A percentile compares a stretch with the other conserved stretches of the same genome.
phyloP scores from a whole-genome alignment of 2,797 vertebrate genomes.

The Crenuchus spilurus region DNA sequence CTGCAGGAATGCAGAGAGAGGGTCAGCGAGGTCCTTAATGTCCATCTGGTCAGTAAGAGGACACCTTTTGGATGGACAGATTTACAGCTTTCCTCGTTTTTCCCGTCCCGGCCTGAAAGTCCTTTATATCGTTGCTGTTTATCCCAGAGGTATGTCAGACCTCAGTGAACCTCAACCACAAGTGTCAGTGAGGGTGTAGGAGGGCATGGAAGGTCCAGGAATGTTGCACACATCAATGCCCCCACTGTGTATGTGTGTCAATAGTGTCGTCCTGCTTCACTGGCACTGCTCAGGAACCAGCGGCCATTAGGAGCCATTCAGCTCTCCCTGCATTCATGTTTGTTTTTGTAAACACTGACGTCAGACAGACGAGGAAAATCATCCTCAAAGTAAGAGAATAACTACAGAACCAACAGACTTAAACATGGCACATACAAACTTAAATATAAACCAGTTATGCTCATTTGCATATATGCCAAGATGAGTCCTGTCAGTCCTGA shows the following conservation, averaged over 20 bases:
- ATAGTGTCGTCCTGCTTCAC: constrained; percentile 33
- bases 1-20: constrained; percentile 65
- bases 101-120: constrained; percentile 22
- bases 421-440: too few relatives aligned
- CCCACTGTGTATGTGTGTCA: constrained; percentile 58
- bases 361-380: too few relatives aligned
- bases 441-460: too few relatives aligned
- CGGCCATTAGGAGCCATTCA: constrained; percentile 50
- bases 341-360: constrained; percentile 55
- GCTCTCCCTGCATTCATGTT: constrained; percentile 41
- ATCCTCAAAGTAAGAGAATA: too few relatives aligned
- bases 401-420: too few relatives aligned
- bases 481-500: too few relatives aligned
- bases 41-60: constrained; percentile 65
- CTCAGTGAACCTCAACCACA: constrained; percentile 73
- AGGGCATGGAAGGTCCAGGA: background rate
- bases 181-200: constrained; percentile 31
- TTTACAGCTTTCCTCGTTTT: constrained; percentile 61
- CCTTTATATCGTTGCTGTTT: constrained; percentile 69
- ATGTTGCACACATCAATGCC: constrained; percentile 66
- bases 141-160: constrained; percentile 66
- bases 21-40: constrained; percentile 13
- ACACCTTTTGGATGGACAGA: constrained; percentile 66
- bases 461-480: too few relatives aligned
- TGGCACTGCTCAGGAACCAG: constrained; percentile 29